Evolutionary conservation across 2,888 invertebrate genomes (phyloP), one percentile per base, ranked within the genome.

Genomic region (Aphidoletes aphidimyza): DNA sequence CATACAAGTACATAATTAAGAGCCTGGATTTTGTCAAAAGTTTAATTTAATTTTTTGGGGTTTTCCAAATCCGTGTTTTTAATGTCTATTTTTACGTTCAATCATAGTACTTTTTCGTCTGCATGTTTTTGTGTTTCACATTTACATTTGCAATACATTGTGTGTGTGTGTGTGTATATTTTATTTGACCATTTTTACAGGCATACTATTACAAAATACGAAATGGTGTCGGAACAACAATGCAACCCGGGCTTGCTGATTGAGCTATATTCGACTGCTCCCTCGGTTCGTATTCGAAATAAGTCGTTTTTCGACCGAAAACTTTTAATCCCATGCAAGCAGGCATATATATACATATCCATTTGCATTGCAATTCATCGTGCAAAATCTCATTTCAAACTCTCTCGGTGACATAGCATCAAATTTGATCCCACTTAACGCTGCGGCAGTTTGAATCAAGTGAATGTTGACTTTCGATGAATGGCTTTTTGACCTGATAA

Each of bases 361-460:
- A 69, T 69, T 69, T 69, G 30, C 69, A 30, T 69, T 69, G 69
- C 69, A 69, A n/a, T n/a, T 30, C 69, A 69, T n/a, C n/a, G n/a
- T n/a, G n/a, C 9, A 69, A 30, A 69, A 69, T 69, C 69, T 69
- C 69, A 69, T 69, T 69, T 69, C 34, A n/a, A 42, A 69, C 30
- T 69, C 14, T 69, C 30, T 30, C 30, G 69, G n/a, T n/a, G n/a
- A n/a, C n/a, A n/a, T 30, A 69, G 17, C 69, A 69, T 69, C 69
- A 69, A 69, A 69, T 69, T 69, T 69, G 69, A 69, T 69, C 69
- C 69, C 69, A 69, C 69, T 69, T 69, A 69, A 69, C 69, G 69
- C 26, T 69, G 69, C 69, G 34, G 69, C 69, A 69, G 69, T 69
- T 69, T 30, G 26, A 69, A 26, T 0, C n/a, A 54, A 54, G 54